Evolutionary conservation across 1,140 invertebrate genomes (phyloP).

Genomic region (Leguminivora glycinivorella): DNA sequence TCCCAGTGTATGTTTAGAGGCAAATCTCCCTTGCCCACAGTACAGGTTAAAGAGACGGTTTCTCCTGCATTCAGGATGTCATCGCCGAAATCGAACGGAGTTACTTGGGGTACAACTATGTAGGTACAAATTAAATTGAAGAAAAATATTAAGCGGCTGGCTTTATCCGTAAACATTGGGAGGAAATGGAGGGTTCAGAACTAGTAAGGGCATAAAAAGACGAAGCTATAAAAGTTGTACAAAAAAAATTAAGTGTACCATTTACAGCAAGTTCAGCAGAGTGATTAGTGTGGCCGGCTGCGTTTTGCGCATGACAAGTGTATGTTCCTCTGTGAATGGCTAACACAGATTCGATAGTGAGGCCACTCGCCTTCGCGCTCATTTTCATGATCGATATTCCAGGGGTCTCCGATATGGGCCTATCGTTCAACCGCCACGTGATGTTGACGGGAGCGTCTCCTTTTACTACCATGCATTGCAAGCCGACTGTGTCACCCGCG

Average conservation of each 20-base stretch:
- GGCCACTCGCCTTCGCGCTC: slow-evolving; percentile 83
- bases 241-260: slow-evolving; percentile 65
- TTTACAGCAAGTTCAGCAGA: slow-evolving; percentile 81
- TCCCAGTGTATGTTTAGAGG: slow-evolving; percentile 84
- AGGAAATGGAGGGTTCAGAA: not conserved
- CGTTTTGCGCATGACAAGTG: slow-evolving; percentile 83
- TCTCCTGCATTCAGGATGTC: slow-evolving; percentile 85
- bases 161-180: not conserved
- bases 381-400: slow-evolving; percentile 76
- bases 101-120: slow-evolving; percentile 83
- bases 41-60: slow-evolving; percentile 86
- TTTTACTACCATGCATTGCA: slow-evolving; percentile 78
- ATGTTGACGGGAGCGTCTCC: slow-evolving; percentile 79
- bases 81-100: slow-evolving; percentile 85
- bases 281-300: slow-evolving; percentile 80
- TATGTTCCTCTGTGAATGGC: slow-evolving; percentile 85
- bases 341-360: slow-evolving; percentile 85
- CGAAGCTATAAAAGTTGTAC: not conserved
- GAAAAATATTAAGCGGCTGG: slow-evolving; percentile 9
- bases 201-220: not conserved
- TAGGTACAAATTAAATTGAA: slow-evolving; percentile 31
- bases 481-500: slow-evolving; percentile 80
- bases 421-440: slow-evolving; percentile 70
- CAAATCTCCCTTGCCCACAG: slow-evolving; percentile 85
- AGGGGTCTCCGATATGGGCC: slow-evolving; percentile 45